These are phyloP conservation scores for Drosophila nr. perissopoda DNA, from an alignment of 2,888 invertebrate species.

Conservation along the genomic window DNA sequence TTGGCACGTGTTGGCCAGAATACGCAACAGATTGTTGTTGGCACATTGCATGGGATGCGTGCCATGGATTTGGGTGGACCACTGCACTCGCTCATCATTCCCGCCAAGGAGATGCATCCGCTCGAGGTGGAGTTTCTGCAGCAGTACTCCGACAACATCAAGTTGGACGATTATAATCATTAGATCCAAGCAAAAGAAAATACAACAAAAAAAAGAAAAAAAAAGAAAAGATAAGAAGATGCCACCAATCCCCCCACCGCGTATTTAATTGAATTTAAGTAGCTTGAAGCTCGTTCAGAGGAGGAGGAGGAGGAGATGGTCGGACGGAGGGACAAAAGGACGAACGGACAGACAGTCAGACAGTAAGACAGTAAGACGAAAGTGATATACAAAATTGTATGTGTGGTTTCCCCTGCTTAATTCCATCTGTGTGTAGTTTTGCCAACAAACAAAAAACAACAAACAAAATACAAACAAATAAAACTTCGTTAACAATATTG, in stretches of 20 bases:
- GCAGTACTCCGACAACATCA: conserved; percentile 86
- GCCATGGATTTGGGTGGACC: conserved; percentile 92
- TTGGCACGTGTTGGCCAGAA: conserved; percentile 95
- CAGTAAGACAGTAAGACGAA: conserved; percentile 46
- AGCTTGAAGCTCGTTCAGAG: conserved; percentile 62
- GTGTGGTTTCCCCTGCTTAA: conserved; percentile 65
- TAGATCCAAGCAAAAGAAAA: conserved; percentile 44
- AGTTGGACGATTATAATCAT: conserved; percentile 84
- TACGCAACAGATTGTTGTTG: conserved; percentile 91
- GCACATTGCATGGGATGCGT: conserved; percentile 91
- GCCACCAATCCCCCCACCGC: conserved; percentile 49
- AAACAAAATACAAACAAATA: conserved; percentile 32
- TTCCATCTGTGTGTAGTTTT: conserved; percentile 72
- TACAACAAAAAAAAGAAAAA: not conserved
- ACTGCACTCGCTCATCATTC: conserved; percentile 96
- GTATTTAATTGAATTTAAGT: conserved; percentile 75
- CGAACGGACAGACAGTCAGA: conserved; percentile 9
- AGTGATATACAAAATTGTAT: conserved; percentile 61
- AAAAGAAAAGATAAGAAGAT: not conserved
- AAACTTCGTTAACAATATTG: conserved; percentile 37
- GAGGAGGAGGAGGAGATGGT: not conserved
- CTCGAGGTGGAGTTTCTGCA: conserved; percentile 95
- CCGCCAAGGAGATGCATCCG: conserved; percentile 93
- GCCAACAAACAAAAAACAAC: conserved; percentile 35
- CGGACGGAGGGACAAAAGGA: not conserved